Evolutionary conservation across 2,797 vertebrate genomes (phyloP).

Genomic region (Schizopygopsis malacanthus): DNA sequence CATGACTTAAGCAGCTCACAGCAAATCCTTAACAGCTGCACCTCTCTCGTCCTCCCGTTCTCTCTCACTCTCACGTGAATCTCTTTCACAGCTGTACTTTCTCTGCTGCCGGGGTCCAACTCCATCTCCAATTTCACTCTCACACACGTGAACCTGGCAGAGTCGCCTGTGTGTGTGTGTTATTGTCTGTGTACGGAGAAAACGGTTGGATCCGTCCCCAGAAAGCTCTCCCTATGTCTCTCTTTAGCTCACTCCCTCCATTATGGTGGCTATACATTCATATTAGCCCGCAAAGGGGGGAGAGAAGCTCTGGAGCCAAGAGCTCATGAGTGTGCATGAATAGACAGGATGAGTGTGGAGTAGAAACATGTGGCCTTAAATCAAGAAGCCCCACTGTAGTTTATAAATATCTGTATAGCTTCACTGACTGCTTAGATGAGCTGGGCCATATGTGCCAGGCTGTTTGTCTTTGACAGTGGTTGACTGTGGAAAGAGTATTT

Average conservation of each 20-base stretch:
- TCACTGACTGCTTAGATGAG: conserved; percentile 71
- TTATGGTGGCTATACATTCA: conserved; percentile 41
- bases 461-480: conserved; percentile 61
- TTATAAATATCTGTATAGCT: conserved; percentile 79
- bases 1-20: conserved; percentile 76
- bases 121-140: conserved; percentile 71
- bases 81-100: conserved; percentile 75
- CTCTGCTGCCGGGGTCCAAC: conserved; percentile 61
- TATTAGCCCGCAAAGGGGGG: conserved; percentile 48
- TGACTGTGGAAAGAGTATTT: conserved; percentile 63
- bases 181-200: conserved; percentile 9
- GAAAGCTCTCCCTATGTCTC: conserved; percentile 24
- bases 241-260: conserved; percentile 32
- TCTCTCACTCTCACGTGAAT: conserved; percentile 64
- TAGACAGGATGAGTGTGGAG: conserved; percentile 61
- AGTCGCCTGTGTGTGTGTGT: conserved; percentile 29
- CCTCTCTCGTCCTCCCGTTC: conserved; percentile 50
- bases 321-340: conserved; percentile 40
- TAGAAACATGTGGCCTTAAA: conserved; percentile 80
- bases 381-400: conserved; percentile 74
- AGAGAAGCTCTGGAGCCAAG: conserved; percentile 30
- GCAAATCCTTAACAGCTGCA: conserved; percentile 82
- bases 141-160: conserved; percentile 55
- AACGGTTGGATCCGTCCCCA: conserved; percentile 22
- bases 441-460: conserved; percentile 67